Conservation (phyloP, 2,888 invertebrate species). For the Aleiodes alternator region DNA sequence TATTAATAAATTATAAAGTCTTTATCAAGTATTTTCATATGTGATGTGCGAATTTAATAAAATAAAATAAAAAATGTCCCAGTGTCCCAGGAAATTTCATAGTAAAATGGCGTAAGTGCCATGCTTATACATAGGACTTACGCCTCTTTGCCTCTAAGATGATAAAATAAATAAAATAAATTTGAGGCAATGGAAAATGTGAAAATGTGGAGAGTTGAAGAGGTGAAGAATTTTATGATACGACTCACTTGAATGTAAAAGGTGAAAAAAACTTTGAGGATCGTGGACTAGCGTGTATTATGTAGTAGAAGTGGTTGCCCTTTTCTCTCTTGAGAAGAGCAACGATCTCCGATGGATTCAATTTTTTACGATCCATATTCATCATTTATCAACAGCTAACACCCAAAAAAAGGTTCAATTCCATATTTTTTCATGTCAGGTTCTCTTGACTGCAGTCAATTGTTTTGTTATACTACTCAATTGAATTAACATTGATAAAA, state of each 20-base stretch:
- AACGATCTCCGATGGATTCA: conserved; percentile 66
- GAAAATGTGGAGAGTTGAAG: too few species aligned
- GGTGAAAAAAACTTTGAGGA: conserved; percentile 85
- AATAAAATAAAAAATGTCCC: too few species aligned
- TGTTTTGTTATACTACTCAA: too few species aligned
- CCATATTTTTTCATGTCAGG: not conserved
- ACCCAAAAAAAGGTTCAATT: not conserved
- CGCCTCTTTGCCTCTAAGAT: too few species aligned
- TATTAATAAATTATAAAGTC: too few species aligned
- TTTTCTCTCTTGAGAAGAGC: conserved; percentile 78
- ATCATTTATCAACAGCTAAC: not conserved
- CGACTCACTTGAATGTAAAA: conserved; percentile 82
- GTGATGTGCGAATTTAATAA: too few species aligned
- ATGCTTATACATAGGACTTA: too few species aligned
- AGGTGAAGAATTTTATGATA: too few species aligned
- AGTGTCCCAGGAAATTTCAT: conserved; percentile 9
- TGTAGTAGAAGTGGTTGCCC: conserved; percentile 84
- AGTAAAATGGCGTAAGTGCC: not conserved
- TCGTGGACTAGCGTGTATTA: conserved; percentile 85
- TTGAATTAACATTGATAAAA: too few species aligned
- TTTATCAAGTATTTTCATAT: too few species aligned
- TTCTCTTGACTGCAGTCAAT: too few species aligned
- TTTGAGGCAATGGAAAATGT: too few species aligned
- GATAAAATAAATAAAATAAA: not conserved
- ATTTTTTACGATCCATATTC: not conserved